Evolutionary conservation across 2,113 vertebrate species (phyloP).

Genomic region (Pituophis catenifer): DNA sequence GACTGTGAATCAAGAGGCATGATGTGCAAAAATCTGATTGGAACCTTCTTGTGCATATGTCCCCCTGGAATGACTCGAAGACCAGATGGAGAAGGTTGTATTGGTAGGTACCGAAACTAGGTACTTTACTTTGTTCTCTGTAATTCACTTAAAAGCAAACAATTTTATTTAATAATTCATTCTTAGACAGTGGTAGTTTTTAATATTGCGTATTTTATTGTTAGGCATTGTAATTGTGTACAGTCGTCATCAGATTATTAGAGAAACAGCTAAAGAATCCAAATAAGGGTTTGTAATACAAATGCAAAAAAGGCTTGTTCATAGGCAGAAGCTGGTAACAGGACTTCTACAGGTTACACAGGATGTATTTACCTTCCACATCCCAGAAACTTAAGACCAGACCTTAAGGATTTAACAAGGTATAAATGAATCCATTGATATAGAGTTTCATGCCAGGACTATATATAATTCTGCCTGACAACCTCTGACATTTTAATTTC

Average conservation of each 20-base stretch:
- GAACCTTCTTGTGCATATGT: slow-evolving; percentile 86
- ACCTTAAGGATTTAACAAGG: not conserved
- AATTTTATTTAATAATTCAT: not conserved
- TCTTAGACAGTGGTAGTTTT: not conserved
- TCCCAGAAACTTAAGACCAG: not conserved
- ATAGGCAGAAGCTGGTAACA: not conserved
- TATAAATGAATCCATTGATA: not conserved
- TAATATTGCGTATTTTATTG: not conserved
- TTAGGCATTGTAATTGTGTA: not conserved
- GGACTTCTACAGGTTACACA: not conserved
- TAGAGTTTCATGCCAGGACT: not conserved
- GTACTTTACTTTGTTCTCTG: not conserved
- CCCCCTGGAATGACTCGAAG: slow-evolving; percentile 76
- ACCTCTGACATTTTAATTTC: not conserved
- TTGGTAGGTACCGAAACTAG: slow-evolving; percentile 64
- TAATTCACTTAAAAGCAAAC: not conserved
- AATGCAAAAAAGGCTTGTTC: not conserved
- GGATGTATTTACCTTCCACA: not conserved
- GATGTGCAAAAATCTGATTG: slow-evolving; percentile 86
- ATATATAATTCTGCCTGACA: not conserved
- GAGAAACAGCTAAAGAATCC: not conserved
- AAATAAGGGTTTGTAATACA: not conserved
- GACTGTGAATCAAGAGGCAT: slow-evolving; percentile 82
- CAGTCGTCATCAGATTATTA: not conserved
- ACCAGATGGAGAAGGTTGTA: slow-evolving; percentile 79